These are phyloP conservation scores for Homarus gammarus DNA, from an alignment of 2,888 invertebrate genomes.

Conservation along the genomic window DNA sequence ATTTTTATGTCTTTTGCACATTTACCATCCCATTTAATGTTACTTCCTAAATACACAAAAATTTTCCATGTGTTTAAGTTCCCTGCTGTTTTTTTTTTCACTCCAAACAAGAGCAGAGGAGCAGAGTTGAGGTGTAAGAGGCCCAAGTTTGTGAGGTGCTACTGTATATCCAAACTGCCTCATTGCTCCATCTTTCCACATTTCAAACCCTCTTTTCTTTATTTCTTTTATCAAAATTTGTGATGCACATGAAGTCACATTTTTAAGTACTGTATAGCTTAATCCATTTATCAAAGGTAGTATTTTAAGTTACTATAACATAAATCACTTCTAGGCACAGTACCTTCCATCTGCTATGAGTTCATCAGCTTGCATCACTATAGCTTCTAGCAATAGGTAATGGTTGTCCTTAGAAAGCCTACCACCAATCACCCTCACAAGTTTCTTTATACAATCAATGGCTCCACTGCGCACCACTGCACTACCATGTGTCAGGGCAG, in stretches of 20 bases:
- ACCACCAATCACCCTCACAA: conserved; percentile 22
- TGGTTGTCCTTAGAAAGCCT: conserved; percentile 20
- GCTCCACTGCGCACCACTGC: conserved; percentile 29
- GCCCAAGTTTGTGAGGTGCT: no score
- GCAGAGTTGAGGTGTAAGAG: no score
- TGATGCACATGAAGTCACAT: not conserved
- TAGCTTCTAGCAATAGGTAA: conserved; percentile 22
- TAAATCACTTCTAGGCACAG: not conserved
- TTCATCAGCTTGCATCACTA: conserved; percentile 36
- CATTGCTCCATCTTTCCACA: no score
- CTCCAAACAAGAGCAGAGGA: no score
- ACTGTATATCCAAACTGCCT: no score
- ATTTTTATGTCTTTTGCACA: no score
- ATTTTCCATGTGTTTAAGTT: no score
- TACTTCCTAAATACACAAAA: no score
- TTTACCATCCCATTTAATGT: no score
- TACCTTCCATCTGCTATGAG: conserved; percentile 37
- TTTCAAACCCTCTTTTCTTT: not conserved
- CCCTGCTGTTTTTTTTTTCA: no score
- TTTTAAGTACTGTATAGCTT: not conserved
- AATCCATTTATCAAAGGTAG: no score
- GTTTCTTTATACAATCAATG: not conserved
- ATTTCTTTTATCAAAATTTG: not conserved
- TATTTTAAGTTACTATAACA: not conserved
- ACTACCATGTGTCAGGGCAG: conserved; percentile 10